Conservation (phyloP, 2,113 vertebrate species). For the Poeciliopsis turrubarensis region DNA sequence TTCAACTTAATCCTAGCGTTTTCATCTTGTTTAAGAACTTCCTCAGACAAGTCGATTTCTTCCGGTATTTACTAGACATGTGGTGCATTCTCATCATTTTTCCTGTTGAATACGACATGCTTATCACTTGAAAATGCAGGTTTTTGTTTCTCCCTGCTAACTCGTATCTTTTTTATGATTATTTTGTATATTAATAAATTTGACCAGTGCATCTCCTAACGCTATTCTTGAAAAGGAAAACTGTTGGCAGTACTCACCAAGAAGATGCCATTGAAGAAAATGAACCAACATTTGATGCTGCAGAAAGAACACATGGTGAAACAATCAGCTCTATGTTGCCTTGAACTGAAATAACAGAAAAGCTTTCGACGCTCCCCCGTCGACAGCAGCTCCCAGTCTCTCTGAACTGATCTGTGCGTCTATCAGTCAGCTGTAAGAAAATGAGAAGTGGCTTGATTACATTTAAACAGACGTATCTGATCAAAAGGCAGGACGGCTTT, state of each 20-base stretch:
- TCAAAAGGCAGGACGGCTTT: conserved; percentile 7
- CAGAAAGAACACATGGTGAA: conserved; percentile 18
- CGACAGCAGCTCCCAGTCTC: neutral
- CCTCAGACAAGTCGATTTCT: neutral
- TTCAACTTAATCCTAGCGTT: neutral
- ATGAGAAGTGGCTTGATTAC: conserved; percentile 13
- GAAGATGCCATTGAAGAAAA: conserved; percentile 48
- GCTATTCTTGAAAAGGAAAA: neutral
- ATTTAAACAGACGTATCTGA: conserved; percentile 5
- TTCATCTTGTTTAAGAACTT: neutral
- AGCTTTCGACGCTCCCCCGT: neutral
- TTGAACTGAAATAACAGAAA: neutral
- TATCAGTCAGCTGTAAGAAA: conserved; percentile 26
- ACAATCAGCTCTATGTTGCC: neutral
- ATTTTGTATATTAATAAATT: neutral
- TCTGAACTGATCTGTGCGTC: neutral
- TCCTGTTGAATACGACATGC: neutral
- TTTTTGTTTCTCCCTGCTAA: neutral
- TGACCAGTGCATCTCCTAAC: neutral
- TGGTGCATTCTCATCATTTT: neutral
- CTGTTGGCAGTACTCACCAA: conserved; percentile 43
- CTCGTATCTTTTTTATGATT: neutral
- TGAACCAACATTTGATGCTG: conserved; percentile 37
- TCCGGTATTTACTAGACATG: neutral
- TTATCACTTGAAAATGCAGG: too few relatives aligned